Evolutionary conservation across 1,140 invertebrate genomes (phyloP).

Genomic region (Dinoponera quadriceps): DNA sequence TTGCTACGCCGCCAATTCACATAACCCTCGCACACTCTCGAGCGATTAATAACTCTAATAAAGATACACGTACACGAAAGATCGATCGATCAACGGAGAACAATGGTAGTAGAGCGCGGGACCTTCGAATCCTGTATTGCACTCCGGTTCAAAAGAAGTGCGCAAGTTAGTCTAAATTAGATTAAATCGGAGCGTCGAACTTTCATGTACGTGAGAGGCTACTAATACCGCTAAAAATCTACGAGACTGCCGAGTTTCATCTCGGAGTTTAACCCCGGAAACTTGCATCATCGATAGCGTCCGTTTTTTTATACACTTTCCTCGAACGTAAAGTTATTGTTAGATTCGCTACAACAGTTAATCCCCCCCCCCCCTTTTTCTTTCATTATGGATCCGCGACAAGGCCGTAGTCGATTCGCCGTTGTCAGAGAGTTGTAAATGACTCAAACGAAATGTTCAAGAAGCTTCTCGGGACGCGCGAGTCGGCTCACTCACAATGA

Average conservation of each 20-base stretch:
- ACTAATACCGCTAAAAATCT: constrained; percentile 72
- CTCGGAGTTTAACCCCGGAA: constrained; percentile 49
- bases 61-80: constrained; percentile 69
- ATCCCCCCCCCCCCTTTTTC: constrained; percentile 20
- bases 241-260: constrained; percentile 53
- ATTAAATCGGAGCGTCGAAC: constrained; percentile 38
- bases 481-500: constrained; percentile 26
- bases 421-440: constrained; percentile 40
- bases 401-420: constrained; percentile 25
- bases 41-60: constrained; percentile 66
- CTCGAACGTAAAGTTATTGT: constrained; percentile 42
- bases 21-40: constrained; percentile 37
- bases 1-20: constrained; percentile 67
- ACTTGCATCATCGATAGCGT: constrained; percentile 40
- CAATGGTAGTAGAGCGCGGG: constrained; percentile 27
- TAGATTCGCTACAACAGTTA: constrained; percentile 11
- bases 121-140: constrained; percentile 14
- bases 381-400: constrained; percentile 34
- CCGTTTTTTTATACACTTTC: constrained; percentile 64
- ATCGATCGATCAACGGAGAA: constrained; percentile 8
- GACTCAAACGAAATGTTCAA: constrained; percentile 4
- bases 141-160: constrained; percentile 35
- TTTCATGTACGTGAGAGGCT: constrained; percentile 68
- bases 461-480: constrained; percentile 10
- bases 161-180: constrained; percentile 34